Evolutionary conservation across 2,113 vertebrate species (phyloP), one percentile per base, ranked within the genome.

Genomic region (Cervus canadensis): DNA sequence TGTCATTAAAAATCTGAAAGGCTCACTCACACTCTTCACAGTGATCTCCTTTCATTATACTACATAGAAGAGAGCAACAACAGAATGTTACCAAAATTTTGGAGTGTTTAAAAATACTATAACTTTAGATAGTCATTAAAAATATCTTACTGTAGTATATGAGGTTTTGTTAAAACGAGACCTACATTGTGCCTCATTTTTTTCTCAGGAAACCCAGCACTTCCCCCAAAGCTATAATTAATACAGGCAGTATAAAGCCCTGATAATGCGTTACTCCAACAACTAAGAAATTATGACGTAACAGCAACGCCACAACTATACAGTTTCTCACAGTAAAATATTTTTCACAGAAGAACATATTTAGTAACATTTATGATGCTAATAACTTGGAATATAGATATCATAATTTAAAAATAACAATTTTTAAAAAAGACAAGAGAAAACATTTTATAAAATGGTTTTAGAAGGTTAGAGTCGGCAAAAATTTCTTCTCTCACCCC

Each of bases 61-160:
- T 25, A 62, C 2, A 7, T 0, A 81, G 21, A 60, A 33, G 60
- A 57, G 23, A 62, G 40, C 23, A 94, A 90, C 6, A 60, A 64
- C 0, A 87, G 26, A 79, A 52, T 28, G n/a, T 43, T 62, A 83
- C 48, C 76, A 28, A 50, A 71, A 92, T 79, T 92, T 30, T 84
- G 62, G 36, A 94, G n/a, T 48, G 50, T 40, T 82, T 92, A 33
- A 94, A 94, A 94, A 94, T 82, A 67, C 59, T 85, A 57, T 74
- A 94, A 88, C 91, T 95, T 91, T 28, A 94, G 84, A 89, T 6
- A 88, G 52, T 88, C 82, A 82, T 74, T 94, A 93, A 93, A 96
- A 91, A 59, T 78, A 86, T 87, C 12, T 56, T 81, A 64, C 54
- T 40, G 87, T 21, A 79, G 25, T 45, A 52, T 74, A 56, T 87